phyloP scores from a whole-genome alignment of 2,888 invertebrate genomes.

The Cremastinae sp. region DNA sequence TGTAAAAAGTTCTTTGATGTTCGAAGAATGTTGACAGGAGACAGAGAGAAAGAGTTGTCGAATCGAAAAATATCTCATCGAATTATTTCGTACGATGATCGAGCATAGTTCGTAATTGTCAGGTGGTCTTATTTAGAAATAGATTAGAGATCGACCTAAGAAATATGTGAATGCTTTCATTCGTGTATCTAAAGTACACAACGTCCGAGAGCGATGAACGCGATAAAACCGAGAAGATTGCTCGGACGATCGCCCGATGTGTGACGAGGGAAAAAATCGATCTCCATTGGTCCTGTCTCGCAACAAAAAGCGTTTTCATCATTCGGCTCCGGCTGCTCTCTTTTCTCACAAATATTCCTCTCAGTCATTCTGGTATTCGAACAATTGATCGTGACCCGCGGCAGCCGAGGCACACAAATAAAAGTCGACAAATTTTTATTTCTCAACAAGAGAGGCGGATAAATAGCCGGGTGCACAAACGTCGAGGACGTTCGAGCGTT shows the following conservation, averaged over 20 bases:
- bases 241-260: no score
- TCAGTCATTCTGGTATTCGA: no score
- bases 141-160: conserved; percentile 28
- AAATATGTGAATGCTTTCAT: conserved; percentile 13
- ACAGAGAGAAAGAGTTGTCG: not conserved
- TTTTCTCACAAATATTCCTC: no score
- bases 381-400: no score
- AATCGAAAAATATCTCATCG: not conserved
- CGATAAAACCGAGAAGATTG: no score
- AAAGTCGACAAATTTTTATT: not conserved
- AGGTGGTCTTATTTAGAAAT: conserved; percentile 29
- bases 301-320: no score
- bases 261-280: no score
- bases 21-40: not conserved
- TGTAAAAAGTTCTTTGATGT: no score
- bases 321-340: no score
- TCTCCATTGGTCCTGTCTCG: no score
- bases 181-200: conserved; percentile 5
- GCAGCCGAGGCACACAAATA: no score
- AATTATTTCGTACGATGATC: conserved; percentile 4
- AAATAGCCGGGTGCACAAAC: not conserved
- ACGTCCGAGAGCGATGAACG: not conserved
- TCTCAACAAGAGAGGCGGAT: not conserved
- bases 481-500: conserved; percentile 5
- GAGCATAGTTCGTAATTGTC: conserved; percentile 20